Evolutionary conservation across 1,140 invertebrate species (phyloP).

Genomic region (Halictus rubicundus): DNA sequence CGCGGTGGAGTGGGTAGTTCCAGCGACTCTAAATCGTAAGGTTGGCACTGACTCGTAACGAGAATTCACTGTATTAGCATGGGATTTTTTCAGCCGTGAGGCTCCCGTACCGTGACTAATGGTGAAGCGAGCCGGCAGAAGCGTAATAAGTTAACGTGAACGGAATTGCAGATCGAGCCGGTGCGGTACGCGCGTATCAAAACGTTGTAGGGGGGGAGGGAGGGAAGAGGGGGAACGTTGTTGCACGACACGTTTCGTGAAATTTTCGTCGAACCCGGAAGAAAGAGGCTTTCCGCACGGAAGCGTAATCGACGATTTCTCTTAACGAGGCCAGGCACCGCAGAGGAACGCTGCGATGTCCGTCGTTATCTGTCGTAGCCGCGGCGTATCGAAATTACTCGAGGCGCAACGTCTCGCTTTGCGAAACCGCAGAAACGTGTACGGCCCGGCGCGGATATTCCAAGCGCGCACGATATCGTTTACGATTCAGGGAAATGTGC

Average conservation of each 20-base stretch:
- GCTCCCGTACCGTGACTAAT: constrained; percentile 7
- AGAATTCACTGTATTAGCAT: too few species aligned
- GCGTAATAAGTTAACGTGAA: constrained; percentile 19
- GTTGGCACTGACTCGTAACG: too few species aligned
- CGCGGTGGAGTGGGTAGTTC: too few species aligned
- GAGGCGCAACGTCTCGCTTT: not conserved
- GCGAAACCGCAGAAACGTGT: not conserved
- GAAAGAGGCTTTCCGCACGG: not conserved
- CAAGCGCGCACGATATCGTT: not conserved
- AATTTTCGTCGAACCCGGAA: not conserved
- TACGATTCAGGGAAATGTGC: not conserved
- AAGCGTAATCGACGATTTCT: not conserved
- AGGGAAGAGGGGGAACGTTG: not conserved
- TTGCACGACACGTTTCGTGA: constrained; percentile 25
- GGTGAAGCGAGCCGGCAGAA: constrained; percentile 5
- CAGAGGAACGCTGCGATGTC: not conserved
- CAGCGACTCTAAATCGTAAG: too few species aligned
- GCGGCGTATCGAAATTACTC: not conserved
- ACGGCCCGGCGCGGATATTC: not conserved
- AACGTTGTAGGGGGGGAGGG: not conserved
- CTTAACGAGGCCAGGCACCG: not conserved
- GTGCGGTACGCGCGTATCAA: not conserved
- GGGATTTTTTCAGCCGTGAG: not conserved
- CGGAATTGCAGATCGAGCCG: constrained; percentile 1
- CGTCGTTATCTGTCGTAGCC: not conserved